Percentiles rank a stretch among this genome's conserved stretches.
Conservation (phyloP, 2,113 vertebrate species). For the Typhlomys cinereus region DNA sequence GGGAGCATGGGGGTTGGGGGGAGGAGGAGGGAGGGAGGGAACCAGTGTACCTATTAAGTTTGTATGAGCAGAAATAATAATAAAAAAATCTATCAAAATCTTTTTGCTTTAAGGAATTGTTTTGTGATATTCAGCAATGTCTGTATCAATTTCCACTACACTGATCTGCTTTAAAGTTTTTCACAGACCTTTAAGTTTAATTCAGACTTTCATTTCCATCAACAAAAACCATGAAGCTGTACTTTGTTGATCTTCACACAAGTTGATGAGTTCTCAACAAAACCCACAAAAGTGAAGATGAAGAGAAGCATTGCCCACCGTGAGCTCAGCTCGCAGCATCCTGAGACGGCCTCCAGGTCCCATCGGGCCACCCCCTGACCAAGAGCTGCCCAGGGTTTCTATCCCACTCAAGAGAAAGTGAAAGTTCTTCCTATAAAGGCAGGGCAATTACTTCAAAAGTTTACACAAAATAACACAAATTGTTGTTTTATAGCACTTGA, state of each 20-base stretch:
- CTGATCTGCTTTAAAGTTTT: conserved; percentile 13
- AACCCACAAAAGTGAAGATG: background rate
- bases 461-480: background rate
- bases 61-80: too few relatives aligned
- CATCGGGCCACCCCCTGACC: background rate
- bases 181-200: background rate
- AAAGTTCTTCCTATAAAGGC: background rate
- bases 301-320: background rate
- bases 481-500: background rate
- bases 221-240: background rate
- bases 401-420: background rate
- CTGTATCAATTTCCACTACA: background rate
- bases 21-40: too few relatives aligned
- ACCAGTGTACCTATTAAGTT: too few relatives aligned
- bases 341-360: background rate
- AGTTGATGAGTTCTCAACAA: conserved; percentile 8
- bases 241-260: background rate
- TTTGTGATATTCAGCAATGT: background rate
- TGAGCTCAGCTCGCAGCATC: background rate
- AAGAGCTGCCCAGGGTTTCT: background rate
- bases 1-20: too few relatives aligned
- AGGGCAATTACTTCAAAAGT: background rate
- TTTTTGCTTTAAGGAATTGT: background rate
- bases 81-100: background rate
- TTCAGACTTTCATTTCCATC: background rate